Conservation (phyloP, 2,797 vertebrate genomes). For the Lates japonicus region DNA sequence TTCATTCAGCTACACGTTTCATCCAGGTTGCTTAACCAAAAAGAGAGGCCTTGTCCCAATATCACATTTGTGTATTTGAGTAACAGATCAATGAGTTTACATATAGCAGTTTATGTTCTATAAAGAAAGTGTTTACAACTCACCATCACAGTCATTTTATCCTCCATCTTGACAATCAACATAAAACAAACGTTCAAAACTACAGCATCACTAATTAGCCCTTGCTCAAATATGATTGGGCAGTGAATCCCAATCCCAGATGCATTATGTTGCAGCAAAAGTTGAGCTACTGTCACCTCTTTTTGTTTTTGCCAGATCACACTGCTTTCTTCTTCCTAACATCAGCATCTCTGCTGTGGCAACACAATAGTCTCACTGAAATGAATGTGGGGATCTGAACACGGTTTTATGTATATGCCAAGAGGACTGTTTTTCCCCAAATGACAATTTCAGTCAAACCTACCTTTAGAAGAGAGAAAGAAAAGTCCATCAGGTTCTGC, state of each 20-base stretch:
- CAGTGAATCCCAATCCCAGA: too few species aligned
- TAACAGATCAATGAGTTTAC: neutral
- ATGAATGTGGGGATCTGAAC: neutral
- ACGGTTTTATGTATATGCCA: neutral
- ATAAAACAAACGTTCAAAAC: neutral
- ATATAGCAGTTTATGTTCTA: neutral
- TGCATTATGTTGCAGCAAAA: too few species aligned
- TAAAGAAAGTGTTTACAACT: neutral
- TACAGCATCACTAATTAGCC: neutral
- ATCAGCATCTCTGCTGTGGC: neutral
- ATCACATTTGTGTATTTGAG: neutral
- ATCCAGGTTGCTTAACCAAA: neutral
- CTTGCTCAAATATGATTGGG: neutral
- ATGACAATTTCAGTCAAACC: neutral
- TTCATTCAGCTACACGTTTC: constrained; percentile 19
- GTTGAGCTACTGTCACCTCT: too few species aligned
- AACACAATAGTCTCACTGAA: neutral
- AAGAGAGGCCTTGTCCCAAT: neutral
- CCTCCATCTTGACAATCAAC: neutral
- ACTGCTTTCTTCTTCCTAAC: too few species aligned
- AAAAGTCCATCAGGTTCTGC: neutral
- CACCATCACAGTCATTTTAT: neutral
- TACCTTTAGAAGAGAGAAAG: neutral
- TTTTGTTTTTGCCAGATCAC: too few species aligned
- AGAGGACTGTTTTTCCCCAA: neutral